Conservation (phyloP, 1,140 invertebrate species). For the Eupeodes corollae region DNA sequence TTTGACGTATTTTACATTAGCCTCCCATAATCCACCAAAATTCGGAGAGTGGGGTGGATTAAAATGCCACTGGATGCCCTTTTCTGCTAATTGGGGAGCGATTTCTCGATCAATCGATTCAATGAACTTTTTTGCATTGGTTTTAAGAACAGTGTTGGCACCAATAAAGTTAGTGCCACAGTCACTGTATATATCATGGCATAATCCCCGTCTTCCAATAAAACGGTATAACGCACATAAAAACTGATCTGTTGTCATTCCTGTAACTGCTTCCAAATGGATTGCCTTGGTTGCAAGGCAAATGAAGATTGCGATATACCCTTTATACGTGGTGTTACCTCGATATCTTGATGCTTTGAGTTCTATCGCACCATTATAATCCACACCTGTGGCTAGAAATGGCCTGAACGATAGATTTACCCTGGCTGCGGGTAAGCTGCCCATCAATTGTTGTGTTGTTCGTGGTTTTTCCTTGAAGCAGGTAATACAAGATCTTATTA, state of each 20-base stretch:
- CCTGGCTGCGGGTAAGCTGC: slow-evolving; percentile 9
- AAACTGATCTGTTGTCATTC: slow-evolving; percentile 30
- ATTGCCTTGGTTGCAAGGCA: slow-evolving; percentile 26
- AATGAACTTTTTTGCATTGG: not conserved
- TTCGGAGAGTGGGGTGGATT: slow-evolving; percentile 17
- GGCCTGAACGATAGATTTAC: slow-evolving; percentile 15
- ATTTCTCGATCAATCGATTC: not conserved
- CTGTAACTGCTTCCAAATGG: slow-evolving; percentile 26
- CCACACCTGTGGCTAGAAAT: slow-evolving; percentile 20
- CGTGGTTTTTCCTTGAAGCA: no score
- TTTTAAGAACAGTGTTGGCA: slow-evolving; percentile 2
- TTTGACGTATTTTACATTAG: slow-evolving; percentile 21
- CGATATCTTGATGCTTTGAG: slow-evolving; percentile 9
- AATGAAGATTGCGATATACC: slow-evolving; percentile 33
- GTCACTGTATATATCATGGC: slow-evolving; percentile 13
- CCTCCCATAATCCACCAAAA: slow-evolving; percentile 25
- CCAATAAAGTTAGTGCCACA: slow-evolving; percentile 20
- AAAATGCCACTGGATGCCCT: slow-evolving; percentile 15
- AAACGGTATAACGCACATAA: slow-evolving; percentile 31
- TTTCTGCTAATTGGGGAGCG: not conserved
- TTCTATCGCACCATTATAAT: slow-evolving; percentile 24
- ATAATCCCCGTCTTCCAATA: slow-evolving; percentile 15
- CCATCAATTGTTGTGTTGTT: slow-evolving; percentile 13
- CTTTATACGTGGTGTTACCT: slow-evolving; percentile 15
- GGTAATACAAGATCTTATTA: no score